Evolutionary conservation across 2,797 vertebrate species (phyloP), one percentile per base, ranked within the genome.

Genomic region (Lophotriccus pileatus): DNA sequence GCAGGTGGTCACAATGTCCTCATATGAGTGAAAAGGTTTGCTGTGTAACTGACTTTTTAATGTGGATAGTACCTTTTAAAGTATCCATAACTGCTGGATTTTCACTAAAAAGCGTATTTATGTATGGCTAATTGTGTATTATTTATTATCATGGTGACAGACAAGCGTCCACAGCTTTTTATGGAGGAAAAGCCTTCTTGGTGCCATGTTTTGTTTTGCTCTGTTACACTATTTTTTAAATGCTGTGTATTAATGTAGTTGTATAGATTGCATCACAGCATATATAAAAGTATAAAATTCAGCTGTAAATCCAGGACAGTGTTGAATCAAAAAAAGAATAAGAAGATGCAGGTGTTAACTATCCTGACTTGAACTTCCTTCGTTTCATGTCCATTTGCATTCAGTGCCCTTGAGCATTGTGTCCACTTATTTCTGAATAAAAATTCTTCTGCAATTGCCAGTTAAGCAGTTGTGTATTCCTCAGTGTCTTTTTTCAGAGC

Each of bases 121-220:
- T 95, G 41, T 93, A 66, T 89, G 88, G 47, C 93, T 94, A 91
- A 90, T 67, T 93, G 80, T 97, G 75, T 92, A n/a, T 87, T 91
- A 80, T 83, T 84, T 93, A 69, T 91, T 93, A 73, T 91, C 36
- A 75, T 93, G 59, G 14, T 96, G 72, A 89, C 77, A 80, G 84
- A 80, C 30, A 84, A 87, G 21, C 72, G 79, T 94, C 70, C 76
- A 66, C 89, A 92, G 47, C 59, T 86, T 37, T 86, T 81, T 72
- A 44, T 73, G 44, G 77, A 87, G 63, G 55, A 91, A 91, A 91
- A 95, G 95, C 92, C 91, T 77, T 97, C 96, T 98, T 98, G 98
- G 98, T 98, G 98, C 98, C 97, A 97, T 97, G 97, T 98, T 98
- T 97, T 98, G 96, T 97, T 97, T 98, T 97, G 58, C 86, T 79